Base-by-base conservation (phyloP, 1,140 invertebrate species). In the Sinonovacula constricta region DNA sequence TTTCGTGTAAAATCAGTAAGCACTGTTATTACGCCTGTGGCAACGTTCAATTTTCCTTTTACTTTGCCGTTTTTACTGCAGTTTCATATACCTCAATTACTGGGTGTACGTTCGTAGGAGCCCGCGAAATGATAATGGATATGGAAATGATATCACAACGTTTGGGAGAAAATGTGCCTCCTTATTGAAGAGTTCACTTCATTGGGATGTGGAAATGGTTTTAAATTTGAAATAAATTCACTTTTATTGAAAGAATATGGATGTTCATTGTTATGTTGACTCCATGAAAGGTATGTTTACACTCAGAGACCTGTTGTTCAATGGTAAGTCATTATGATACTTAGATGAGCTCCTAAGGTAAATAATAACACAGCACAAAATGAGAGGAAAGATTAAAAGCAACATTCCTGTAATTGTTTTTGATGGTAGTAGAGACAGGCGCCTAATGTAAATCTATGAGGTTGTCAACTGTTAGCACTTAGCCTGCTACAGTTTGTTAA, bases 31-130 rank as follows among this genome's bases (percentile, higher is more conserved):
- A 74, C 63, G 62, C 65, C 57, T 54, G 31, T 62, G 49, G 71
- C 60, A 74, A 62, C 57, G 65, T 74, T 74, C 71, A 74, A 74
- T 74, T 74, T 74, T 74, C 71, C 57, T 74, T 74, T 74, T 62
- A 63, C 49, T 74, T 39, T 65, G 39, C 59, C 56, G 59, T 18
- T 74, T 74, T 74, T 74, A 74, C 71, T 65, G 71, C 57, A 31
- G 59, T 74, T 74, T 74, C 59, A 74, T 74, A 36, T 65, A 45
- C 71, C 65, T 22, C 49, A 74, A 74, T 74, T 74, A 74, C 65
- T 65, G 71, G 71, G 63, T 74, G 65, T 74, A 74, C 49, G 59
- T 74, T 74, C 56, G n/a, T 30, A 51, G 71, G 60, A 54, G 22
- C 22, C 71, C 45, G 49, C 53, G 26, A 36, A 74, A 63, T 63